Base-by-base conservation (phyloP, 2,797 vertebrate genomes). In the Macropodus opercularis region DNA sequence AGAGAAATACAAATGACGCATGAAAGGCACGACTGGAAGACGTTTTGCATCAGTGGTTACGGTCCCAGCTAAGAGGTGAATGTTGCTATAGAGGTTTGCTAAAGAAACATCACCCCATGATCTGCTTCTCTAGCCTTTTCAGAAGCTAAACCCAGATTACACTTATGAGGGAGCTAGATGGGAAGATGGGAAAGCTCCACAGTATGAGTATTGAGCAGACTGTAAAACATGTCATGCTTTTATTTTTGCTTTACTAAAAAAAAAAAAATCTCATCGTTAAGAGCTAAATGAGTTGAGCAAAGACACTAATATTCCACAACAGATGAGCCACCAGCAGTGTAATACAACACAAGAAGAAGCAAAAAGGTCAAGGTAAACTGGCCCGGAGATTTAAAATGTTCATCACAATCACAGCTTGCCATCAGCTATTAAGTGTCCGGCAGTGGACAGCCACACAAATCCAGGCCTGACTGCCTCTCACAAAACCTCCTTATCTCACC, bases 401-500 rank as follows among this genome's bases (percentile, higher is more conserved):
- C 88, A 85, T 89, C 84, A 80, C 89, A 90, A 90, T 91, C 88
- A 84, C 86, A 77, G 85, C 76, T 90, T 82, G 86, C 86, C 85
- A 91, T 91, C 89, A 90, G 88, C 87, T 89, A 91, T 90, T 91
- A 90, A 90, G 85, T 75, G 85, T 88, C 84, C 81, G 40, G 77
- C 83, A 50, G 86, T 51, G 85, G 89, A 91, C 89, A 83, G 81
- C 80, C 83, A 77, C 89, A 90, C 86, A 89, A 88, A 90, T 90
- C 84, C 88, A 81, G 84, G 72, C 80, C 85, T 78, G 84, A 85
- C 84, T 83, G 84, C 74, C 77, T 86, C 88, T 87, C 86, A 85
- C 85, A 87, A 85, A 89, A 84, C 86, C 87, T 89, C 72, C 90
- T 91, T 92, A 91, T 92, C 91, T 89, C 90, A 91, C 90, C 90